phyloP scores from a whole-genome alignment of 2,113 vertebrate species.

The Sceloporus tristichus region DNA sequence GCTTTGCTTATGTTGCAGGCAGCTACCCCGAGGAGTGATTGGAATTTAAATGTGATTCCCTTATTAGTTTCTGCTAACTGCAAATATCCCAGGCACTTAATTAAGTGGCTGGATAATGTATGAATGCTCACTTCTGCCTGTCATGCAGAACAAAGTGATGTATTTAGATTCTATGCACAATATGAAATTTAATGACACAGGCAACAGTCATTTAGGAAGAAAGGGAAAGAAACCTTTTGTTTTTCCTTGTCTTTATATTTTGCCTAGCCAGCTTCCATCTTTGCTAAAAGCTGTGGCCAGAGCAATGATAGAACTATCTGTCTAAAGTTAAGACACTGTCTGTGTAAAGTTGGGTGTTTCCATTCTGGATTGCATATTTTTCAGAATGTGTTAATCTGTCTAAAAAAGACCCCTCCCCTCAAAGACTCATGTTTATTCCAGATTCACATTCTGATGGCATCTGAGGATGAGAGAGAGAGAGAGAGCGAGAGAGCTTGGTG shows the following conservation, averaged over 20 bases:
- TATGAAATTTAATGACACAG: slow-evolving; percentile 87
- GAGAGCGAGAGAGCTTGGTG: slow-evolving; percentile 32
- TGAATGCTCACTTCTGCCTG: slow-evolving; percentile 86
- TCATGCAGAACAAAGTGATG: slow-evolving; percentile 88
- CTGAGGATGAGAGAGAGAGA: background rate
- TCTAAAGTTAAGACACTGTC: slow-evolving; percentile 65
- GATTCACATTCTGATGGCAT: slow-evolving; percentile 5
- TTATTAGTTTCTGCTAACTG: slow-evolving; percentile 89
- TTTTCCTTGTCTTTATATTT: slow-evolving; percentile 77
- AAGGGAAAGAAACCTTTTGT: slow-evolving; percentile 72
- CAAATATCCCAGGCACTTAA: slow-evolving; percentile 88
- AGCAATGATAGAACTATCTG: slow-evolving; percentile 61
- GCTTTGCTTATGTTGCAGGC: slow-evolving; percentile 86
- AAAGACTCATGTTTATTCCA: background rate
- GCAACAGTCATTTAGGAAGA: slow-evolving; percentile 79
- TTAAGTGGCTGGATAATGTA: slow-evolving; percentile 88
- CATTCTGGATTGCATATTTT: slow-evolving; percentile 61
- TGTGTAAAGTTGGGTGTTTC: slow-evolving; percentile 69
- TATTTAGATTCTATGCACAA: slow-evolving; percentile 88
- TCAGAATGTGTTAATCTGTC: slow-evolving; percentile 28
- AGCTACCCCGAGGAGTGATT: slow-evolving; percentile 87
- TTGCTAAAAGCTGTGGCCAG: slow-evolving; percentile 65
- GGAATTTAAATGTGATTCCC: slow-evolving; percentile 88
- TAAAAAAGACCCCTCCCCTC: slow-evolving; percentile 48
- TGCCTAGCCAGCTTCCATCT: slow-evolving; percentile 69